Percentiles rank a stretch among this genome's conserved stretches.
These are phyloP conservation scores for Lophura swinhoii DNA, from an alignment of 2,797 vertebrate genomes.

Conservation along the genomic window DNA sequence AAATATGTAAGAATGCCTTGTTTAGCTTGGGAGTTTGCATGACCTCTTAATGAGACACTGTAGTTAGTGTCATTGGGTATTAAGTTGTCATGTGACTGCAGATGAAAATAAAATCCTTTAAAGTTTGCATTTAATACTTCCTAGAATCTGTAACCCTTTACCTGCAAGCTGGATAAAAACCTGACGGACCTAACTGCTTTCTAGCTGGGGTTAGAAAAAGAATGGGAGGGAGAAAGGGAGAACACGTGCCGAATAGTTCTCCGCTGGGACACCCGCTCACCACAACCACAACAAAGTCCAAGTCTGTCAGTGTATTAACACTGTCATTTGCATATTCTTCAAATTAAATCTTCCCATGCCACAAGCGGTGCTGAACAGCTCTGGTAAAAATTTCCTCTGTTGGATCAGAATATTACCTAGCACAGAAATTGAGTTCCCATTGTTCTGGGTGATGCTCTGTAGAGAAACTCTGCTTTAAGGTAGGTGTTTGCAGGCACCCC, in stretches of 20 bases:
- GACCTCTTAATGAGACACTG: constrained; percentile 70
- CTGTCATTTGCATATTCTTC: background rate
- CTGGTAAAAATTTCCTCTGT: background rate
- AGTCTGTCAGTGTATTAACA: background rate
- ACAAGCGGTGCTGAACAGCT: background rate
- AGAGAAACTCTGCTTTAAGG: background rate
- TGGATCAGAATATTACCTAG: background rate
- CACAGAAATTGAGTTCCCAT: background rate
- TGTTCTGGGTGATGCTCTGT: background rate
- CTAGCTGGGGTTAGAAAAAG: background rate
- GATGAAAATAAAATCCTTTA: constrained; percentile 75
- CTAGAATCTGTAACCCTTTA: constrained; percentile 77
- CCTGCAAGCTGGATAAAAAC: constrained; percentile 66
- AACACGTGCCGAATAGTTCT: background rate
- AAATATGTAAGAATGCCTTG: constrained; percentile 60
- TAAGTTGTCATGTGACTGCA: constrained; percentile 78
- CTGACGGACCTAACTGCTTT: background rate
- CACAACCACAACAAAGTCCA: background rate
- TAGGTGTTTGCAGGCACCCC: accelerated
- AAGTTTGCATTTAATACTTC: constrained; percentile 71
- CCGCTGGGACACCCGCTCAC: background rate
- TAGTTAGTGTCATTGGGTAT: constrained; percentile 80
- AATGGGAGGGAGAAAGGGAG: background rate
- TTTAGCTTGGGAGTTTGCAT: constrained; percentile 70
- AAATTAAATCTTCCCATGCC: background rate